phyloP scores from a whole-genome alignment of 2,888 invertebrate genomes.

The Drosophila paramelanica region DNA sequence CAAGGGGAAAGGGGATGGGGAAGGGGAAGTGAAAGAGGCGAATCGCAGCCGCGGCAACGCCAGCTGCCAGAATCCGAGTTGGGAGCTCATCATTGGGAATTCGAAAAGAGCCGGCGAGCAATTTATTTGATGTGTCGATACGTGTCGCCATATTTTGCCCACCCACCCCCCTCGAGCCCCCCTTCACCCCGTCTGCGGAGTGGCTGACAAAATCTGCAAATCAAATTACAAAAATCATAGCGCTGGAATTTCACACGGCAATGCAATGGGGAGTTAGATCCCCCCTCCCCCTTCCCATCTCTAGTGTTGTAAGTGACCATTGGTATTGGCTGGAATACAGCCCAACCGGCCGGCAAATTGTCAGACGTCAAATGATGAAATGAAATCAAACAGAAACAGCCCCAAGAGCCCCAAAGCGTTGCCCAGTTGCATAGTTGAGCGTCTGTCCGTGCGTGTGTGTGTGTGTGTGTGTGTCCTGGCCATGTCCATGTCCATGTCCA shows the following conservation, averaged over 20 bases:
- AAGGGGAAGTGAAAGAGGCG: background rate
- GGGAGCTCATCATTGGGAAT: constrained; percentile 71
- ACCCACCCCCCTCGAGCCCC: background rate
- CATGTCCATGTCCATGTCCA: constrained; percentile 10
- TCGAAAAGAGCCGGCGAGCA: constrained; percentile 50
- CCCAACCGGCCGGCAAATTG: constrained; percentile 78
- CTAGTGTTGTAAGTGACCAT: too few relatives aligned
- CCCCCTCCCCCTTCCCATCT: background rate
- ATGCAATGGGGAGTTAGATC: constrained; percentile 62
- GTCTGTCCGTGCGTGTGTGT: background rate
- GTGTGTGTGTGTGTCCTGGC: constrained; percentile 5
- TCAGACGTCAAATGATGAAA: constrained; percentile 80
- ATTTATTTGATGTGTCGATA: constrained; percentile 73
- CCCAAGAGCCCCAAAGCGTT: constrained; percentile 21
- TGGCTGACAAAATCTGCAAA: constrained; percentile 73
- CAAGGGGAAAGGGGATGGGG: background rate
- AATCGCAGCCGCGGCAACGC: background rate
- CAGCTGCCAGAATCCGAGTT: constrained; percentile 41
- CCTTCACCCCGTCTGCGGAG: background rate
- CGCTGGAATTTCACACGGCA: constrained; percentile 78
- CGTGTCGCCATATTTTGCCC: constrained; percentile 53
- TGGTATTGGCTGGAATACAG: background rate
- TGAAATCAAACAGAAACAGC: constrained; percentile 70
- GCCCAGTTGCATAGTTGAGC: constrained; percentile 12
- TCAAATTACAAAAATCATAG: constrained; percentile 81